These are phyloP conservation scores for Haliclona indistincta DNA, from an alignment of 37 sponge, comb jelly and placozoan genomes.

Conservation along the genomic window DNA sequence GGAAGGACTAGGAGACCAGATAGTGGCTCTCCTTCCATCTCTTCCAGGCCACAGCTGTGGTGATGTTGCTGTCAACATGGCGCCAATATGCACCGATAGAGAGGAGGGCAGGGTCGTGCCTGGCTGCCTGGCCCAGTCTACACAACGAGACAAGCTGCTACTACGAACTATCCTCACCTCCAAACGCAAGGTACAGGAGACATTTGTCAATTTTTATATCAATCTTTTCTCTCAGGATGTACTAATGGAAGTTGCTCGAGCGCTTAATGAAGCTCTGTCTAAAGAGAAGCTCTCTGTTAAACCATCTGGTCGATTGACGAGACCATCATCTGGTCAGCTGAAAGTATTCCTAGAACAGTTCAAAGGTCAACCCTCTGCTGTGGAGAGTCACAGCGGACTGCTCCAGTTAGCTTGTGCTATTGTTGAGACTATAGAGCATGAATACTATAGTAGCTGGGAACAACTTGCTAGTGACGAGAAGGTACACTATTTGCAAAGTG, in stretches of 20 bases:
- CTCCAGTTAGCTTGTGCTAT: conserved; percentile 67
- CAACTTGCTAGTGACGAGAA: conserved; percentile 34
- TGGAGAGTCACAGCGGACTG: conserved; percentile 32
- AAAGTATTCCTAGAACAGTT: conserved; percentile 46
- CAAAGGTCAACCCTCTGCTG: conserved; percentile 33
- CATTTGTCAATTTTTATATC: not conserved
- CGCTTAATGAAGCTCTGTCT: conserved; percentile 51
- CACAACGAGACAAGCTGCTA: conserved; percentile 18
- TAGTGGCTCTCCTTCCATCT: conserved; percentile 49
- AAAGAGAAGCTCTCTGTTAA: conserved; percentile 48
- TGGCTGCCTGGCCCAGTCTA: conserved; percentile 57
- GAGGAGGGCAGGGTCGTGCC: not conserved
- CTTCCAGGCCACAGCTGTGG: conserved; percentile 16
- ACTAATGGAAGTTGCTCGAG: conserved; percentile 60
- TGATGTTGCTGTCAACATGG: conserved; percentile 67
- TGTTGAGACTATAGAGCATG: conserved; percentile 19
- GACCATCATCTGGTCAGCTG: conserved; percentile 42
- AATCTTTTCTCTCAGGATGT: conserved; percentile 38
- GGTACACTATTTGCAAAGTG: too few relatives aligned
- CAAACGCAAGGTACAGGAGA: conserved; percentile 55
- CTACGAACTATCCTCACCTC: conserved; percentile 37
- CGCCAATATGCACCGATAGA: not conserved
- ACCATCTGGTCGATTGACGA: conserved; percentile 38
- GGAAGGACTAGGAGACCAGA: conserved; percentile 49
- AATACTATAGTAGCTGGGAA: conserved; percentile 38